A percentile compares a stretch with the other conserved stretches of the same genome.
phyloP scores from a whole-genome alignment of 2,797 vertebrate species.

The Malurus splendens region DNA sequence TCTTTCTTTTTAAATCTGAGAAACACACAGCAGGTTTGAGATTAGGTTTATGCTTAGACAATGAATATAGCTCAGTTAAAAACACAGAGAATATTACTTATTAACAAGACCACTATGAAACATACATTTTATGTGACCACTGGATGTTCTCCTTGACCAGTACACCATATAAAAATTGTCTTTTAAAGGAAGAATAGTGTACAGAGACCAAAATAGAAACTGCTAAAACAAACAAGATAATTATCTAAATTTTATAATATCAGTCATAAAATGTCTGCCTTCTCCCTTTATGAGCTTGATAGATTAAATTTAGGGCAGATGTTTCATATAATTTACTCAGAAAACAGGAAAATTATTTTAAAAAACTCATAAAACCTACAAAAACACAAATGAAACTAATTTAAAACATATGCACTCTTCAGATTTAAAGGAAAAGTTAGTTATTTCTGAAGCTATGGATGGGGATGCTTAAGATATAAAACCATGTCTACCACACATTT shows the following conservation, averaged over 20 bases:
- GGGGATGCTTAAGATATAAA: slow-evolving; percentile 15
- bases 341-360: slow-evolving; percentile 56
- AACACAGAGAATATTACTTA: neutral
- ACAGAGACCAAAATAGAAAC: slow-evolving; percentile 52
- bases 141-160: neutral
- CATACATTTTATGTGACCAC: neutral
- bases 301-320: slow-evolving; percentile 53
- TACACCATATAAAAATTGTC: neutral
- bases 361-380: slow-evolving; percentile 55
- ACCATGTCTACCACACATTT: neutral
- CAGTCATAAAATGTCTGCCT: slow-evolving; percentile 49
- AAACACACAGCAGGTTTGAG: neutral
- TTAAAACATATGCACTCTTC: slow-evolving; percentile 31
- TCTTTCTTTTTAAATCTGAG: neutral
- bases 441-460: slow-evolving; percentile 17
- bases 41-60: neutral
- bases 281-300: slow-evolving; percentile 56
- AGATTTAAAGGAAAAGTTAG: slow-evolving; percentile 43
- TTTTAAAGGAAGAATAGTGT: slow-evolving; percentile 41
- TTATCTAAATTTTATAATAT: slow-evolving; percentile 64
- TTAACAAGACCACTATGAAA: neutral
- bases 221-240: slow-evolving; percentile 66
- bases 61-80: neutral
- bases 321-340: slow-evolving; percentile 61
- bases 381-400: slow-evolving; percentile 57